Conservation (phyloP, 1,140 invertebrate species). For the Sesamia nonagrioides region DNA sequence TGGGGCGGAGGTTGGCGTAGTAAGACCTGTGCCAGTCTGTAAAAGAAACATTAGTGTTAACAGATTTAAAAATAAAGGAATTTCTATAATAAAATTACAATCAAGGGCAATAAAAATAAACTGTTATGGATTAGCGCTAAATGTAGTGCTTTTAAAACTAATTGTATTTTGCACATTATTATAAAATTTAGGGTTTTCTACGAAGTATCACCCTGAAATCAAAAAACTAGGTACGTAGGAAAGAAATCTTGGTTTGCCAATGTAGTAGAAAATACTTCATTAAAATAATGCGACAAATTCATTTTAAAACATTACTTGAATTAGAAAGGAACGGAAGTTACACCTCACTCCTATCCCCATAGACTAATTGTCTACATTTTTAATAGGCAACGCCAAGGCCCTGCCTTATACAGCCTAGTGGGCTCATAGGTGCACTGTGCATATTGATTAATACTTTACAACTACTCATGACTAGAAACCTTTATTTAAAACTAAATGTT, state of each 20-base stretch:
- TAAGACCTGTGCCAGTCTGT: slow-evolving; percentile 84
- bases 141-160: too few species aligned
- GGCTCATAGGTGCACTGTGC: slow-evolving; percentile 47
- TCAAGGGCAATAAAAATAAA: too few species aligned
- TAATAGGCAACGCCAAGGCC: slow-evolving; percentile 48
- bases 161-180: too few species aligned
- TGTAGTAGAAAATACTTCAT: neutral
- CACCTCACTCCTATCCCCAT: slow-evolving; percentile 55
- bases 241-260: neutral
- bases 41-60: slow-evolving; percentile 36
- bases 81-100: too few species aligned
- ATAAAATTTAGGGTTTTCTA: too few species aligned
- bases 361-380: slow-evolving; percentile 57
- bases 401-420: slow-evolving; percentile 50
- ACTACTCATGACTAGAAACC: slow-evolving; percentile 32
- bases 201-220: too few species aligned
- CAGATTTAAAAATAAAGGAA: too few species aligned
- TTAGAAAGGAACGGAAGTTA: slow-evolving; percentile 61
- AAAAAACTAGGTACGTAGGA: too few species aligned
- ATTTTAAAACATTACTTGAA: slow-evolving; percentile 42
- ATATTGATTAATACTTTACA: slow-evolving; percentile 53
- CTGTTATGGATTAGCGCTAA: too few species aligned
- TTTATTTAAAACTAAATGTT: slow-evolving; percentile 11
- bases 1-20: slow-evolving; percentile 80
- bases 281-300: neutral